Evolutionary conservation across 2,797 vertebrate genomes (phyloP).

Genomic region (Sebastes steindachneri): DNA sequence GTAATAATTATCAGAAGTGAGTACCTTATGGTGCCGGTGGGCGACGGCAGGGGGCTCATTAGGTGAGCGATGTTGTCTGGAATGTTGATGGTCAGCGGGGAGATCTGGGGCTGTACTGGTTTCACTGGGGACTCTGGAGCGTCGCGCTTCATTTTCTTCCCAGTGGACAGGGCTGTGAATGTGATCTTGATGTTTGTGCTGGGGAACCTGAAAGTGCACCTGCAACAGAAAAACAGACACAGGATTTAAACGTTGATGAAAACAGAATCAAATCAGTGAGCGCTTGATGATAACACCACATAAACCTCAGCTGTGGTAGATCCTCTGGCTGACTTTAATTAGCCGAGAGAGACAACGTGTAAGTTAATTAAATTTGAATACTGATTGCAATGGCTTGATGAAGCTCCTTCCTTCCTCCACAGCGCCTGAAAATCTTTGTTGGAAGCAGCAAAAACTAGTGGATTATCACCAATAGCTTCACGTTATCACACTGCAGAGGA

Average conservation of each 20-base stretch:
- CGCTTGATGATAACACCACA: background rate
- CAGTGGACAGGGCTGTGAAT: slow-evolving; percentile 93
- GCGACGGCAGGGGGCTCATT: slow-evolving; percentile 96
- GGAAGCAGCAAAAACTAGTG: background rate
- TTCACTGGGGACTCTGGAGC: slow-evolving; percentile 92
- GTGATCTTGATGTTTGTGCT: slow-evolving; percentile 99
- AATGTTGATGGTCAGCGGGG: slow-evolving; percentile 98
- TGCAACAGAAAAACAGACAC: slow-evolving; percentile 53
- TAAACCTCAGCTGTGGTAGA: background rate
- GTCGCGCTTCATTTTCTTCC: slow-evolving; percentile 91
- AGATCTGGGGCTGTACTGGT: slow-evolving; percentile 94
- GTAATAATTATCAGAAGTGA: background rate
- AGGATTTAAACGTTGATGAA: background rate
- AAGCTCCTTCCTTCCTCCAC: background rate
- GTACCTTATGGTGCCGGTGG: slow-evolving; percentile 98
- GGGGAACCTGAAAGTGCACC: slow-evolving; percentile 98
- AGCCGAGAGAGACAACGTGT: background rate
- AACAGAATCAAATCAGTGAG: background rate
- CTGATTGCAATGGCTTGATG: background rate
- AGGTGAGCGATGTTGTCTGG: slow-evolving; percentile 97
- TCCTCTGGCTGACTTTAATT: slow-evolving; percentile 1
- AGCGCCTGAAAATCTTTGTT: background rate
- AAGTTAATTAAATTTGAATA: slow-evolving; percentile 21
- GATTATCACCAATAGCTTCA: background rate
- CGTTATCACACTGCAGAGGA: background rate